Base-by-base conservation (phyloP, 2,888 invertebrate genomes). In the Oxyscelio sp. region DNA sequence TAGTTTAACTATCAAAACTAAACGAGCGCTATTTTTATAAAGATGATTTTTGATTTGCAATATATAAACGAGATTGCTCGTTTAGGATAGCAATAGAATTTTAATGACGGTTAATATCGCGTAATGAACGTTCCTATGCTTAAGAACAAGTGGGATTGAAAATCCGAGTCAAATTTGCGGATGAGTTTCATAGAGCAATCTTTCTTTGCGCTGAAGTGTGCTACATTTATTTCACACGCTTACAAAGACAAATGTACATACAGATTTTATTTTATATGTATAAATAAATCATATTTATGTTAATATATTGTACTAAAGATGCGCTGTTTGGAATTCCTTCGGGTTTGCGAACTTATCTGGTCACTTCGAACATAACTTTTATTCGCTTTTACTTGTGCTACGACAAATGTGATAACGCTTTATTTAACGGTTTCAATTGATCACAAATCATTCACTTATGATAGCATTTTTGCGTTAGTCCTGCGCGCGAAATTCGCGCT, bases 71-170 rank as follows among this genome's bases (percentile, higher is more conserved):
- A 50, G 65, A 66, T 19, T 59, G 77, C 77, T 83, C 82, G 15
- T 56, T 45, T 83, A 82, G 83, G 43, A 58, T 83, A 83, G 77
- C 48, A 56, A 70, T 77, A 77, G 52, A 56, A 52, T 77, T 71
- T 71, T 70, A 70, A 82, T 58, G 70, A 82, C 40, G 43, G 78
- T 66, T 63, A 63, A 63, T 58, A 81, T 50, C 31, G 59, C 52
- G 56, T 63, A 54, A 65, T 48, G 54, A 83, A 78, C 43, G 78
- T 83, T 83, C 68, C 78, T 83, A 83, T 78, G 75, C 75, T 70
- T 75, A 77, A 77, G 63, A 70, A 75, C 70, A 82, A 70, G 59
- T 54, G 50, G 75, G 77, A 70, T 71, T 58, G 34, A 66, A 38
- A 50, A 71, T 65, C 58, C 65, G 22, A 71, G 34, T 59, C 63